Base-by-base conservation (phyloP, 1,140 invertebrate genomes). In the Zaprionus inermis region DNA sequence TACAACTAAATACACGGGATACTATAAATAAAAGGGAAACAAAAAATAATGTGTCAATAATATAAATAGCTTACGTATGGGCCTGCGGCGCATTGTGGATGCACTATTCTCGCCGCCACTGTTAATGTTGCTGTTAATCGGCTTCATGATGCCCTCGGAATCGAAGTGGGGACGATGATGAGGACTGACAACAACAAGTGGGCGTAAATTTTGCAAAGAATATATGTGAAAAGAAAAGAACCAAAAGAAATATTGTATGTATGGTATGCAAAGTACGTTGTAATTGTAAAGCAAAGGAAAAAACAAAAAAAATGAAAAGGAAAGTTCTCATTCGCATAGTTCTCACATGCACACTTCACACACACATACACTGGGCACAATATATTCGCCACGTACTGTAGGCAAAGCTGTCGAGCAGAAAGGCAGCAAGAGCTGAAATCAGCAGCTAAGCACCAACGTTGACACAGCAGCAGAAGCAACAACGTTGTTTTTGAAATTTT, bases 41-140 rank as follows among this genome's bases (percentile, higher is more conserved):
- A 52, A 63, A 63, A 68, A 51, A 44, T 44, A 44, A 44, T 44
- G 54, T 61, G 67, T 49, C 49, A 61, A 30, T 69, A 57, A 65
- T 83, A 81, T 65, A 80, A 89, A 85, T 89, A 84, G 85, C 84
- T 89, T 89, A 89, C 84, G 81, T 84, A 90, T 89, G 65, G 85
- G 84, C 73, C 84, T 85, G 74, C 84, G 84, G 46, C 84, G 84
- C 85, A 90, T 64, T 67, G 46, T 90, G 74, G 84, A 69, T 20
- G 63, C 76, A 83, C 81, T 89, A 79, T 77, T 83, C 52, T 80
- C 77, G 84, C 73, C 83, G 64, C 83, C 67, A 89, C 79, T 86
- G 83, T 86, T 61, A 57, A 71, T 63, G 54, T 54, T 77, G 76
- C 73, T 76, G 36, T 56, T 74, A 73, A 63, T 77, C 69, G 72